Evolutionary conservation across 2,888 invertebrate species (phyloP).

Genomic region (Clitarchus hookeri): DNA sequence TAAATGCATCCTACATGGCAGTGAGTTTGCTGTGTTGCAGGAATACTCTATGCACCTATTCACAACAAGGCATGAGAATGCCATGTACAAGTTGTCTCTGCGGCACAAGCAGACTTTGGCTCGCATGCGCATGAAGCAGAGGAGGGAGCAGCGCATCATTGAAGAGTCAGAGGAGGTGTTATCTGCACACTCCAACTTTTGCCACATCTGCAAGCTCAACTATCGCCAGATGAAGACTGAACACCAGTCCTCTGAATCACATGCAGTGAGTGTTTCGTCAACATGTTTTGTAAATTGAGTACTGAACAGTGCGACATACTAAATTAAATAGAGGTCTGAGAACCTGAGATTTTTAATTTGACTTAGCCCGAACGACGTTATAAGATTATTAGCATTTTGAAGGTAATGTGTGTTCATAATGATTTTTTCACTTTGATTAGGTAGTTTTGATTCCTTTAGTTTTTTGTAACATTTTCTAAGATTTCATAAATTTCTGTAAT

Average conservation of each 20-base stretch:
- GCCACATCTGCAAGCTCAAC: conserved; percentile 74
- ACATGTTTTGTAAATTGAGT: too few species aligned
- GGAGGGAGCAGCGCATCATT: conserved; percentile 77
- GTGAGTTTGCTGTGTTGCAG: conserved; percentile 50
- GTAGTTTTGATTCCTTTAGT: too few species aligned
- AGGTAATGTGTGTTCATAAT: too few species aligned
- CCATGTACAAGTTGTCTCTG: conserved; percentile 74
- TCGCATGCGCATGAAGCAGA: conserved; percentile 78
- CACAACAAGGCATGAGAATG: conserved; percentile 70
- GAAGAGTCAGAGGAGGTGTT: conserved; percentile 66
- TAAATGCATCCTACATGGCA: background rate
- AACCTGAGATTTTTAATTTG: too few species aligned
- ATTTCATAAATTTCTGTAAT: too few species aligned
- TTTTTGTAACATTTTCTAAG: too few species aligned
- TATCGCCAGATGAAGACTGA: conserved; percentile 75
- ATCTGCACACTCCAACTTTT: conserved; percentile 68
- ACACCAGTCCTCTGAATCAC: conserved; percentile 79
- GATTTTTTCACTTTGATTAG: too few species aligned
- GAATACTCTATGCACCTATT: conserved; percentile 75
- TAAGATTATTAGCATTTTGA: too few species aligned
- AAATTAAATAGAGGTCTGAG: too few species aligned
- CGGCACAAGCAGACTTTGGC: conserved; percentile 74
- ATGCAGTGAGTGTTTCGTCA: conserved; percentile 51
- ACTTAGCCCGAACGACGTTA: too few species aligned
- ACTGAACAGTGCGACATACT: too few species aligned